Evolutionary conservation across 2,797 vertebrate genomes (phyloP).

Genomic region (Valencia hispanica): DNA sequence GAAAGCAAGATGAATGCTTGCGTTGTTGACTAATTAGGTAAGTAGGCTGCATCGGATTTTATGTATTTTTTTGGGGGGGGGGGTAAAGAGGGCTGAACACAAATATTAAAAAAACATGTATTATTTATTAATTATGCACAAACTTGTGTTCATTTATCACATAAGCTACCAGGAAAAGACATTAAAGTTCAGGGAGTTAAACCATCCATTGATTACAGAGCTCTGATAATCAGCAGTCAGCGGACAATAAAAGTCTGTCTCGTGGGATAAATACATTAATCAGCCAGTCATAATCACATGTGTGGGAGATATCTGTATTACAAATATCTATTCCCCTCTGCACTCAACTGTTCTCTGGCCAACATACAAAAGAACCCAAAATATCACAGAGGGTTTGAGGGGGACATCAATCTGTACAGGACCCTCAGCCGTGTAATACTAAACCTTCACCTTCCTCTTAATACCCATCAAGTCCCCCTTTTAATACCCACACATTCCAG

Average conservation of each 20-base stretch:
- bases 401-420: constrained; percentile 82
- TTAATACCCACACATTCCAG: constrained; percentile 83
- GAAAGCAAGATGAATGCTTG: background rate
- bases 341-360: constrained; percentile 72
- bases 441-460: constrained; percentile 82
- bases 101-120: background rate
- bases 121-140: background rate
- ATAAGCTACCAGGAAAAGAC: background rate
- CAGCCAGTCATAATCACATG: constrained; percentile 54
- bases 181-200: constrained; percentile 8
- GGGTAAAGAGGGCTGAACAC: background rate
- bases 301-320: constrained; percentile 37
- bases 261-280: constrained; percentile 57
- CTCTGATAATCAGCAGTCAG: background rate
- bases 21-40: background rate
- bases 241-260: constrained; percentile 49
- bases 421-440: constrained; percentile 79
- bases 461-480: constrained; percentile 68
- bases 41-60: background rate
- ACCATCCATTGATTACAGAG: constrained; percentile 1
- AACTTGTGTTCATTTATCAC: background rate
- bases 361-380: constrained; percentile 84
- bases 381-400: constrained; percentile 77
- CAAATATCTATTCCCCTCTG: constrained; percentile 54
- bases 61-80: background rate